These are phyloP conservation scores for Taeniopygia guttata DNA, from an alignment of 2,797 vertebrate species.

Conservation along the genomic window DNA sequence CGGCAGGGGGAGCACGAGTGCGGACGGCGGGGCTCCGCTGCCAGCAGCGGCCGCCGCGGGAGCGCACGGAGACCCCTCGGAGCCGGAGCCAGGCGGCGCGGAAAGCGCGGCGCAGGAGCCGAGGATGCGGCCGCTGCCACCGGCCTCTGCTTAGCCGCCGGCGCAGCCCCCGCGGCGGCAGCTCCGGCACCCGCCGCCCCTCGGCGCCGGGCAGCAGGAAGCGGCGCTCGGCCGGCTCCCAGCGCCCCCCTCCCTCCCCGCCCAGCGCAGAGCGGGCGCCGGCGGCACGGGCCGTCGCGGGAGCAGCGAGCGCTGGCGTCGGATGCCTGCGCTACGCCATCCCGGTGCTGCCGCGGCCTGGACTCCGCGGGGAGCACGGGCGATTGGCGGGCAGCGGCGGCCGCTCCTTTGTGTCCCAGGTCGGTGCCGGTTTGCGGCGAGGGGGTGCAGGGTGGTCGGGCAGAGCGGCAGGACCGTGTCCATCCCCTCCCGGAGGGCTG, in stretches of 20 bases:
- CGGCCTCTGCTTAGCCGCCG: background rate
- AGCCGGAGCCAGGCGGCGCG: background rate
- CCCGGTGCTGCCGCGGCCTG: slow-evolving; percentile 60
- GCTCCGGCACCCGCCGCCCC: background rate
- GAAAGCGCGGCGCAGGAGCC: background rate
- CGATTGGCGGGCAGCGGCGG: background rate
- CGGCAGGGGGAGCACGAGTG: slow-evolving; percentile 25
- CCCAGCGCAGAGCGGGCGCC: background rate
- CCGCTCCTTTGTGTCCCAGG: background rate
- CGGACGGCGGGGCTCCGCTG: background rate
- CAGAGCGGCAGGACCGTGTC: background rate
- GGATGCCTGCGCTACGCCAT: slow-evolving; percentile 57
- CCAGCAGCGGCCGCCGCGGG: background rate
- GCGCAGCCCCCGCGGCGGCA: background rate
- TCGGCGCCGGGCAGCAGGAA: background rate
- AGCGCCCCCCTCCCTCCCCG: background rate
- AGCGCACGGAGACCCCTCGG: background rate
- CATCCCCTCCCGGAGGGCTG: background rate
- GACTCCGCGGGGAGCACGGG: background rate
- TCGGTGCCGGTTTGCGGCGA: background rate
- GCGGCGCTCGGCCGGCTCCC: background rate
- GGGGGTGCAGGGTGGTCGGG: background rate
- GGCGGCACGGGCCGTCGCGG: background rate
- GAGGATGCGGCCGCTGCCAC: background rate
- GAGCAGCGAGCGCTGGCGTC: slow-evolving; percentile 1